Conservation (phyloP, 2,888 invertebrate species). For the Thera britannica region DNA sequence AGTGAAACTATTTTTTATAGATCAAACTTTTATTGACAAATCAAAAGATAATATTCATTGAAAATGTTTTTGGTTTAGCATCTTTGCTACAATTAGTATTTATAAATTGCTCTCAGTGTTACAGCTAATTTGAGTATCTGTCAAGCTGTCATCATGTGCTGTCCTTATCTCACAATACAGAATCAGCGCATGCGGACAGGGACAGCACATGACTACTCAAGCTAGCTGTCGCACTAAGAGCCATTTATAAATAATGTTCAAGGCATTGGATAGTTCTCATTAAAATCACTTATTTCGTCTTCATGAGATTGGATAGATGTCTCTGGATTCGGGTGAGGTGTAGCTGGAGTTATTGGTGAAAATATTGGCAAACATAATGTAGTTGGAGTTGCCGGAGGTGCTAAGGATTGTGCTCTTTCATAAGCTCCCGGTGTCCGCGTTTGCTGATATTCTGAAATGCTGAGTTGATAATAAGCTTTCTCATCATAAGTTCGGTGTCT, state of each 20-base stretch:
- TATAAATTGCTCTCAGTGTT: conserved; percentile 37
- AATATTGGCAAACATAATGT: conserved; percentile 17
- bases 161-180: conserved; percentile 37
- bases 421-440: conserved; percentile 38
- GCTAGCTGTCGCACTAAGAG: conserved; percentile 37
- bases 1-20: conserved; percentile 25
- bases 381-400: conserved; percentile 37
- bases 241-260: conserved; percentile 38
- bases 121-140: conserved; percentile 34
- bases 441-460: conserved; percentile 38
- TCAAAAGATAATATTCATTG: conserved; percentile 33
- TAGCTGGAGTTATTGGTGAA: conserved; percentile 31
- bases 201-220: conserved; percentile 40
- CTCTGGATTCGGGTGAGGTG: conserved; percentile 38
- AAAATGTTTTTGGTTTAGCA: conserved; percentile 31
- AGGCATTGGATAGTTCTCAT: conserved; percentile 38
- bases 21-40: conserved; percentile 26
- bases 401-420: conserved; percentile 33
- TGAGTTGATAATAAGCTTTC: conserved; percentile 35
- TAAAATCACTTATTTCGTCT: conserved; percentile 38
- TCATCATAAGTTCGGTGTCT: conserved; percentile 36
- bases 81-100: conserved; percentile 34
- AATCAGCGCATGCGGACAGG: conserved; percentile 38
- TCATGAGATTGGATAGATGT: conserved; percentile 39
- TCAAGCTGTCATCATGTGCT: conserved; percentile 32